Percentiles rank a stretch among this genome's conserved stretches.
phyloP scores from a whole-genome alignment of 2,888 invertebrate genomes.

The Atrina japonica region DNA sequence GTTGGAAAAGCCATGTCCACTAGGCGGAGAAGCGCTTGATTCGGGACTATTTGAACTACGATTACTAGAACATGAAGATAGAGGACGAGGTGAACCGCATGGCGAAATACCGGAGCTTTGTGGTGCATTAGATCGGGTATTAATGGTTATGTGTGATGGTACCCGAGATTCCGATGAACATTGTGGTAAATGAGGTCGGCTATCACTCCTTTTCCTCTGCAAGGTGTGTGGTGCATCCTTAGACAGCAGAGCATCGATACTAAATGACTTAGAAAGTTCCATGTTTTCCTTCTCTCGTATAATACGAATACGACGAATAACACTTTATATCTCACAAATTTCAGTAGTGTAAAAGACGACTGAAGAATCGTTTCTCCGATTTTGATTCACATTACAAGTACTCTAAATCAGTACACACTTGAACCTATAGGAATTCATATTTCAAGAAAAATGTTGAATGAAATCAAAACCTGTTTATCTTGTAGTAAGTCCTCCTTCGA shows the following conservation, averaged over 20 bases:
- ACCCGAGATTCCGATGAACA: neutral
- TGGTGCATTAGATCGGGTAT: conserved; percentile 13
- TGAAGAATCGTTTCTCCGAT: no score
- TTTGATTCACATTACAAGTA: no score
- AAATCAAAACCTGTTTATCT: no score
- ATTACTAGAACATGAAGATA: conserved; percentile 63
- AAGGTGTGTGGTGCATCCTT: conserved; percentile 79
- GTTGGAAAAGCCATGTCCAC: conserved; percentile 39
- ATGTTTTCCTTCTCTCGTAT: no score
- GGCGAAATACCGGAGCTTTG: conserved; percentile 39
- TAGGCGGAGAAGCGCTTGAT: conserved; percentile 60
- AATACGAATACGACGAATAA: no score
- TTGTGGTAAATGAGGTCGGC: conserved; percentile 2
- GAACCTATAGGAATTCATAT: no score
- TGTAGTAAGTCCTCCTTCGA: no score
- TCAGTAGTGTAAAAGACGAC: no score
- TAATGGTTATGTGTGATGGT: neutral
- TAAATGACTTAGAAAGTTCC: conserved; percentile 85
- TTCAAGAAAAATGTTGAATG: no score
- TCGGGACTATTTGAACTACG: conserved; percentile 65
- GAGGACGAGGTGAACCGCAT: conserved; percentile 55
- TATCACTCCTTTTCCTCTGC: conserved; percentile 1
- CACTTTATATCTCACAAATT: no score
- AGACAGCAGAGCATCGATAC: conserved; percentile 93
- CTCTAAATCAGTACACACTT: no score